Conservation (phyloP, 2,888 invertebrate species). For the Drosophila mulleri region DNA sequence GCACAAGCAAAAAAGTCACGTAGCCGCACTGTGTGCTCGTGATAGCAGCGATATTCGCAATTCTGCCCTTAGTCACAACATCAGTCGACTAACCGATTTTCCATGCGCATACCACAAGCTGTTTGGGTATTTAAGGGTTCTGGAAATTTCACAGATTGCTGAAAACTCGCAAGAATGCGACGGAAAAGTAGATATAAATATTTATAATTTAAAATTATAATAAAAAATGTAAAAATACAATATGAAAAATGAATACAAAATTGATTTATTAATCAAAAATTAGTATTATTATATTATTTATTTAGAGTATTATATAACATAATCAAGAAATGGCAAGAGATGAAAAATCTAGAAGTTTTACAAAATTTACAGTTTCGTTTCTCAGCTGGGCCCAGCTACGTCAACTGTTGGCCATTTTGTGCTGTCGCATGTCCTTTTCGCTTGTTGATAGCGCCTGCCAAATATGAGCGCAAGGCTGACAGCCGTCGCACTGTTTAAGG, state of each 20-base stretch:
- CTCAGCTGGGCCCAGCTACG: neutral
- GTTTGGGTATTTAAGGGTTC: neutral
- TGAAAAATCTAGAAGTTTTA: neutral
- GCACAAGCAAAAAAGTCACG: constrained; percentile 57
- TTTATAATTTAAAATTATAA: no score
- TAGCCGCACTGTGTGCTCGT: constrained; percentile 55
- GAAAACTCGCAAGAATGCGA: neutral
- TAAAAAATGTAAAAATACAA: no score
- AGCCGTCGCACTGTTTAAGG: constrained; percentile 33
- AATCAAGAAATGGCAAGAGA: no score
- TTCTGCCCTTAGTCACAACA: constrained; percentile 28
- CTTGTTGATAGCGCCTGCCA: constrained; percentile 36
- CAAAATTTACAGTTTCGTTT: neutral
- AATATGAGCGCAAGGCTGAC: constrained; percentile 65
- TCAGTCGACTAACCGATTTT: constrained; percentile 32
- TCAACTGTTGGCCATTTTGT: neutral
- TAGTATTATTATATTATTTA: no score
- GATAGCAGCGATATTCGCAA: constrained; percentile 37
- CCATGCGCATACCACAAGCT: neutral
- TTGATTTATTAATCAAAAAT: no score
- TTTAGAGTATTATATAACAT: no score
- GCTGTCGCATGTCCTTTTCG: constrained; percentile 43
- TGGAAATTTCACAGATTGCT: neutral
- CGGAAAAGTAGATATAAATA: no score
- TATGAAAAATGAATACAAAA: no score